Base-by-base conservation (phyloP, 2,888 invertebrate species). In the Ecdyonurus torrentis region DNA sequence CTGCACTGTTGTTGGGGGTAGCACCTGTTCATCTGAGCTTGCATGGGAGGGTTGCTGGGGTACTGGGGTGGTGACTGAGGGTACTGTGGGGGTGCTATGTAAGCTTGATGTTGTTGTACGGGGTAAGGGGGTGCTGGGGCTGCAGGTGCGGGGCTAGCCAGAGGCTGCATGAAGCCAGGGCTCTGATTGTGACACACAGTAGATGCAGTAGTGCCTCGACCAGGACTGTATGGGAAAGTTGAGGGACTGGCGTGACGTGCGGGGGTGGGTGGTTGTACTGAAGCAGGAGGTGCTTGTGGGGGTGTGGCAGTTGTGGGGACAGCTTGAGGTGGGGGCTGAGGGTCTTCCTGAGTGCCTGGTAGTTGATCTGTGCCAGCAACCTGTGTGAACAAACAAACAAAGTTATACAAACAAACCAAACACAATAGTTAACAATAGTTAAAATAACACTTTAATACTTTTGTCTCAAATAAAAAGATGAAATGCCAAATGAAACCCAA, bases 31-130 rank as follows among this genome's bases (percentile, higher is more conserved):
- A 55, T 22, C n/a, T 55, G 55, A 55, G 55, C 19, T 22, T 74
- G 74, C 25, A 74, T 72, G 7, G 74, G 74, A 0, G 74, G 74
- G 25, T 72, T 74, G 25, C 74, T 74, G 23, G 72, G 69, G 0
- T 74, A 74, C 3, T 74, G 62, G 2, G 74, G 73, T 60, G 61
- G 58, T 15, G 60, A 58, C 63, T 68, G 68, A 61, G 67, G 67
- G 64, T 67, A 68, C 52, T 69, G 65, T 37, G 69, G 78, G 76
- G 5, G 70, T 63, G 64, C 74, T 74, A 67, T 74, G 74, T 64
- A 62, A 62, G 72, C 73, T 66, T 73, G 73, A 25, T 64, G 70
- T 60, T 61, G 64, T 52, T 58, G 20, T 25, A 65, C 37, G 58
- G 63, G 63, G 50, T 60, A 64, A 60, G 10, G 65, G 58, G 53